phyloP scores from a whole-genome alignment of 2,888 invertebrate species.

The Plagodis dolabraria region DNA sequence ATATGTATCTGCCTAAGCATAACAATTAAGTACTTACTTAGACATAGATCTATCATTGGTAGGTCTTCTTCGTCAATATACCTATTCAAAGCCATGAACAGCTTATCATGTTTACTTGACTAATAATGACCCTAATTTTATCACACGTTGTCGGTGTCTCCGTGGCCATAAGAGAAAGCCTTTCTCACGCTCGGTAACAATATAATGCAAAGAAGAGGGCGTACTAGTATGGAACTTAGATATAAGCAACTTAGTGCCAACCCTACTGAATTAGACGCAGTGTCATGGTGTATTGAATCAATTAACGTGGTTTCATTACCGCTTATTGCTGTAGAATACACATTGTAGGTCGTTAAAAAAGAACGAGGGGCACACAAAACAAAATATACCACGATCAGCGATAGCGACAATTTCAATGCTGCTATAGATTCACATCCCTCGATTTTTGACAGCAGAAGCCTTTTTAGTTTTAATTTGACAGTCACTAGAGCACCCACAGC shows the following conservation, averaged over 20 bases:
- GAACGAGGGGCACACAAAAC: constrained; percentile 70
- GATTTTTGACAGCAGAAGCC: constrained; percentile 37
- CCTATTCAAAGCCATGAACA: background rate
- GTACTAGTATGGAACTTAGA: constrained; percentile 54
- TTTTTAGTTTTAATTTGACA: constrained; percentile 63
- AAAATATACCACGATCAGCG: constrained; percentile 63
- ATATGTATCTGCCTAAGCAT: too few relatives aligned
- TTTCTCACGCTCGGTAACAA: constrained; percentile 56
- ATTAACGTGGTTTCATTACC: constrained; percentile 49
- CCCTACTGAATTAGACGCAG: constrained; percentile 50
- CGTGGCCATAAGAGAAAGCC: constrained; percentile 56
- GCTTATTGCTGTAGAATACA: constrained; percentile 54
- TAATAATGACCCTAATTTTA: constrained; percentile 3
- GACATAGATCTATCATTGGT: background rate
- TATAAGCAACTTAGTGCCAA: constrained; percentile 60
- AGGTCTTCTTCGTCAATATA: background rate
- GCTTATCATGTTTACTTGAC: constrained; percentile 1
- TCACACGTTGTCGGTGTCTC: constrained; percentile 48
- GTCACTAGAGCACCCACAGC: constrained; percentile 57
- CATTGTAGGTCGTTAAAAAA: constrained; percentile 57
- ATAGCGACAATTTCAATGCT: constrained; percentile 69
- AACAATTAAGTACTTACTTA: background rate
- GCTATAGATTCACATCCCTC: constrained; percentile 58
- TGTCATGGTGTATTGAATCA: constrained; percentile 46
- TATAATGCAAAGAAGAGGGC: constrained; percentile 50